Evolutionary conservation across 2,888 invertebrate species (phyloP).

Genomic region (Cryptocheilus praepositus): DNA sequence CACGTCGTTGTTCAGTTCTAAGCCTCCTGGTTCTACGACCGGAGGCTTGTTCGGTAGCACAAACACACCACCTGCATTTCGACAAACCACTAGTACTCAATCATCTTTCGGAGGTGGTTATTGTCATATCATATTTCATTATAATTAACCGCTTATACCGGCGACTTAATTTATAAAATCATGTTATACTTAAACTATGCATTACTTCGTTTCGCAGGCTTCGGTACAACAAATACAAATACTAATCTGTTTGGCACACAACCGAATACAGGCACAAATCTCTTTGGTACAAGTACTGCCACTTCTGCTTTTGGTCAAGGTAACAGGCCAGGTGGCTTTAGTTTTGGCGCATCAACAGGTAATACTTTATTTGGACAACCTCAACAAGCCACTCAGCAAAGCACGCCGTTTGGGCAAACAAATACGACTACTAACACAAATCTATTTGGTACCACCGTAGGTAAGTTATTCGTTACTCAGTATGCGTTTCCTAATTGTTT

Average conservation of each 20-base stretch:
- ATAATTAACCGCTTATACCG: too few species aligned
- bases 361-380: conserved; percentile 81
- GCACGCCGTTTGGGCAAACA: conserved; percentile 75
- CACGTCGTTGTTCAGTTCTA: conserved; percentile 78
- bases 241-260: conserved; percentile 74
- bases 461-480: conserved; percentile 35
- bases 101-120: conserved; percentile 71
- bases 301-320: conserved; percentile 81
- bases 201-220: conserved; percentile 51
- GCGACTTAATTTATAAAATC: neutral
- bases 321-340: conserved; percentile 79
- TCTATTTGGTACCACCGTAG: conserved; percentile 72
- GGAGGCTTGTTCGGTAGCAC: conserved; percentile 81
- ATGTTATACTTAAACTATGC: neutral
- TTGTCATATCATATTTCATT: conserved; percentile 19
- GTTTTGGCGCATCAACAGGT: conserved; percentile 78
- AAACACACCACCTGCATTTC: conserved; percentile 81
- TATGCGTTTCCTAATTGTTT: neutral
- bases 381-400: conserved; percentile 70
- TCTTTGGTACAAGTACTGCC: conserved; percentile 78
- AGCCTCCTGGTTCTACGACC: conserved; percentile 74
- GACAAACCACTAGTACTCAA: conserved; percentile 78
- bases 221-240: conserved; percentile 70
- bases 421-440: conserved; percentile 76
- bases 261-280: conserved; percentile 77